These are phyloP conservation scores for Nanorana parkeri DNA, from an alignment of 2,113 vertebrate species.

Conservation along the genomic window DNA sequence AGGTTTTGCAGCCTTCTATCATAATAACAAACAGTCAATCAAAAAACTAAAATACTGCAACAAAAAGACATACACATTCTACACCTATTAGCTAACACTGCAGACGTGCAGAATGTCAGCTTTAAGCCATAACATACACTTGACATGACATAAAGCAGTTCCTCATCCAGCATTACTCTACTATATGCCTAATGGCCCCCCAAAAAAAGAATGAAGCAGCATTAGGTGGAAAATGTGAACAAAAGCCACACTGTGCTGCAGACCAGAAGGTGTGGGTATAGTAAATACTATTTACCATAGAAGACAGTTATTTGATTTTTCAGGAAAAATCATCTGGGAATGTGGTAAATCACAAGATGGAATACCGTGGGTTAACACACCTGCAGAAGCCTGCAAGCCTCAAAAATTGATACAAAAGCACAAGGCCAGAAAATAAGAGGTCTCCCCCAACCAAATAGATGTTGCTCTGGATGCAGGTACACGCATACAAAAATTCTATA, in stretches of 20 bases:
- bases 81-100: conserved; percentile 17
- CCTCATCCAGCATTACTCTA: conserved; percentile 18
- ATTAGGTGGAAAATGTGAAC: conserved; percentile 37
- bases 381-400: conserved; percentile 10
- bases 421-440: conserved; percentile 1
- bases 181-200: conserved; percentile 37
- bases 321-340: conserved; percentile 7
- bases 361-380: conserved; percentile 24
- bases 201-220: conserved; percentile 39
- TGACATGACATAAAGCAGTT: conserved; percentile 50
- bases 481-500: conserved; percentile 10
- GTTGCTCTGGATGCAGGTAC: conserved; percentile 16
- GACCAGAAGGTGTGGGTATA: background rate
- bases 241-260: conserved; percentile 31
- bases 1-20: conserved; percentile 46
- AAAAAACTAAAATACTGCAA: background rate
- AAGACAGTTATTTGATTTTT: conserved; percentile 23
- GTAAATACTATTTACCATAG: conserved; percentile 5
- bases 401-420: background rate
- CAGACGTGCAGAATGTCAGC: conserved; percentile 17
- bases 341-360: conserved; percentile 2
- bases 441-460: background rate
- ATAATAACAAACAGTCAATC: conserved; percentile 43
- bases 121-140: conserved; percentile 34
- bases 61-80: conserved; percentile 26